Percentiles rank a stretch among this genome's conserved stretches.
Conservation (phyloP, 2,888 invertebrate genomes). For the Chymomyza procnemis region DNA sequence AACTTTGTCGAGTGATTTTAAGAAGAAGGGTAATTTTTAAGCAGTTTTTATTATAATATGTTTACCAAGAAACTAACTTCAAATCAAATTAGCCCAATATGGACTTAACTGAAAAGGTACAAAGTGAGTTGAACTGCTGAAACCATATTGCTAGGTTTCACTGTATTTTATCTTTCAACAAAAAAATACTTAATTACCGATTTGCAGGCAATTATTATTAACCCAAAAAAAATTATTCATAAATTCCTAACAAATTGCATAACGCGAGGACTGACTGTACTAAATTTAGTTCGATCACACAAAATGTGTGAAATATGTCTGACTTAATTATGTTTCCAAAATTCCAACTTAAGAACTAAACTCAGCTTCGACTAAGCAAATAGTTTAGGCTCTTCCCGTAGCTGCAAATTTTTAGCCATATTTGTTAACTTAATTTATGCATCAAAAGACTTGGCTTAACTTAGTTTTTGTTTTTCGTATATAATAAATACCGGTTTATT, state of each 20-base stretch:
- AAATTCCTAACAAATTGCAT: background rate
- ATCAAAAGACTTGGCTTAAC: background rate
- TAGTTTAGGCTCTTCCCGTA: background rate
- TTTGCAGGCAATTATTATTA: too few relatives aligned
- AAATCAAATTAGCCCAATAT: too few relatives aligned
- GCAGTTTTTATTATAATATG: too few relatives aligned
- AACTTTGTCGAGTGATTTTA: too few relatives aligned
- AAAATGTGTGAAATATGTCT: background rate
- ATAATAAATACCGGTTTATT: slow-evolving; percentile 50
- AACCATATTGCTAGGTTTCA: too few relatives aligned
- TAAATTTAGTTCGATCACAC: background rate
- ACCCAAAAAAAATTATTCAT: too few relatives aligned
- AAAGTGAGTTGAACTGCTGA: too few relatives aligned
- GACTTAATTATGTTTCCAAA: background rate
- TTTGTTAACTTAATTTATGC: slow-evolving; percentile 33
- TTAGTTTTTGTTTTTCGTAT: slow-evolving; percentile 7
- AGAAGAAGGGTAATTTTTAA: too few relatives aligned
- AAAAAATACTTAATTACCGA: too few relatives aligned
- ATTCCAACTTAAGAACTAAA: background rate
- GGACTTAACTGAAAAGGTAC: too few relatives aligned
- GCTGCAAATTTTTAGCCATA: background rate
- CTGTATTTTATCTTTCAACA: too few relatives aligned
- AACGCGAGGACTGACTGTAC: background rate
- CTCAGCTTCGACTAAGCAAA: background rate
- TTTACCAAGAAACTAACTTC: too few relatives aligned